Evolutionary conservation across 2,888 invertebrate species (phyloP), one percentile per base, ranked within the genome.

Genomic region (Escarpia spicata): DNA sequence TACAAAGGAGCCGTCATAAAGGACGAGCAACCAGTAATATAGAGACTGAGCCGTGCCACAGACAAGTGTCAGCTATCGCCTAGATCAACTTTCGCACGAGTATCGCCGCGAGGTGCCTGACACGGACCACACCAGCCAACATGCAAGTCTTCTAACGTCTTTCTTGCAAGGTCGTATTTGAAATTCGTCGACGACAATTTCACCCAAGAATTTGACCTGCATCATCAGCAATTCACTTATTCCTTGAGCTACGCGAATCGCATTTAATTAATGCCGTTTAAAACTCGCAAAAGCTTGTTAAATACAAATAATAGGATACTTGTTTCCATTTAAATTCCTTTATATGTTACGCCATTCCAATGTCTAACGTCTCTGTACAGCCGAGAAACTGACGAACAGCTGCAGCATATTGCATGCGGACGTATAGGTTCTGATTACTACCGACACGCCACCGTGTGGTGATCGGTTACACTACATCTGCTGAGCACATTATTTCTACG

Each of bases 11-110:
- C 75, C n/a, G 75, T 75, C 75, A 75, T 75, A 75, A 75, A 75
- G n/a, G 75, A 75, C 75, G 19, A 6, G 26, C 75, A 75, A 75
- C 75, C 75, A 6, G 75, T 75, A 75, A 75, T 75, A 26, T 75
- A 75, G 75, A 75, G 26, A 75, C 15, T 75, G 75, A 26, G n/a
- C 15, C 19, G 19, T 75, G 19, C 75, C 26, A 26, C 75, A 15
- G n/a, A 6, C 75, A 4, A 26, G 75, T 75, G 75, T 52, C 75
- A 26, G 26, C 26, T 75, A 75, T 75, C 75, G 75, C 26, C 3
- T n/a, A 75, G 75, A 75, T 75, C 75, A 75, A 75, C 75, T 75
- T 75, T 75, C 75, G 75, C 75, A 75, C 75, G 75, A 75, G 75
- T 75, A 75, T 75, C 75, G 75, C 75, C 75, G 10, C 75, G n/a